Conservation (phyloP, 1,140 invertebrate species). For the Drosophila nigrodunni region DNA sequence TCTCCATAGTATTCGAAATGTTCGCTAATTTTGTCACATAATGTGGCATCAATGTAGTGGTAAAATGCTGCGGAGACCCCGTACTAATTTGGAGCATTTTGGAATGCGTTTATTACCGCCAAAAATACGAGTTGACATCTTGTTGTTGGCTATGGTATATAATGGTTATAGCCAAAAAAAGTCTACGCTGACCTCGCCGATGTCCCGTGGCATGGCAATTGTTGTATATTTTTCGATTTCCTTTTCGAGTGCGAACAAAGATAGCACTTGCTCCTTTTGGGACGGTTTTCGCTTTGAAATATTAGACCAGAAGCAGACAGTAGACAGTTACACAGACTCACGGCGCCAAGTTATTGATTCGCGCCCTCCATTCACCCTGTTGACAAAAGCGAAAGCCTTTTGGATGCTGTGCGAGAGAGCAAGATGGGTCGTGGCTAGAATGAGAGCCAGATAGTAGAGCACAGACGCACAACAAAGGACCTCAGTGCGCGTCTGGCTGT, state of each 20-base stretch:
- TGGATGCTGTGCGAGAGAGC: conserved; percentile 59
- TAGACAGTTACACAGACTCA: conserved; percentile 79
- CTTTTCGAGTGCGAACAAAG: conserved; percentile 52
- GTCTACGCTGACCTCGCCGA: conserved; percentile 60
- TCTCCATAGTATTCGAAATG: conserved; percentile 30
- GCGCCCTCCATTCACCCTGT: conserved; percentile 28
- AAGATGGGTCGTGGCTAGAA: conserved; percentile 7
- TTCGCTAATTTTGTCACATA: conserved; percentile 48
- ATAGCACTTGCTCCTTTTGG: conserved; percentile 65
- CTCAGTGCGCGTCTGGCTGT: conserved; percentile 80
- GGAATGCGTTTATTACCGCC: conserved; percentile 43
- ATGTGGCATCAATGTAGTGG: conserved; percentile 47
- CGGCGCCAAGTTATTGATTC: conserved; percentile 84
- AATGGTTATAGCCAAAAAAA: conserved; percentile 19
- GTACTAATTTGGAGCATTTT: conserved; percentile 14
- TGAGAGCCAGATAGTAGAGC: neutral
- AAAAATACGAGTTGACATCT: conserved; percentile 52
- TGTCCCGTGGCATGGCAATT: conserved; percentile 23
- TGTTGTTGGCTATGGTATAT: conserved; percentile 13
- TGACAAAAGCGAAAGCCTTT: conserved; percentile 58
- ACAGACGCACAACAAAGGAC: conserved; percentile 47
- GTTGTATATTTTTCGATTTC: conserved; percentile 13
- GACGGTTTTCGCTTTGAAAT: conserved; percentile 64
- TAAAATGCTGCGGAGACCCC: conserved; percentile 20
- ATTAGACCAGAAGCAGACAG: conserved; percentile 79